Evolutionary conservation across 2,113 vertebrate genomes (phyloP), one percentile per base, ranked within the genome.

Genomic region (Buteo buteo): DNA sequence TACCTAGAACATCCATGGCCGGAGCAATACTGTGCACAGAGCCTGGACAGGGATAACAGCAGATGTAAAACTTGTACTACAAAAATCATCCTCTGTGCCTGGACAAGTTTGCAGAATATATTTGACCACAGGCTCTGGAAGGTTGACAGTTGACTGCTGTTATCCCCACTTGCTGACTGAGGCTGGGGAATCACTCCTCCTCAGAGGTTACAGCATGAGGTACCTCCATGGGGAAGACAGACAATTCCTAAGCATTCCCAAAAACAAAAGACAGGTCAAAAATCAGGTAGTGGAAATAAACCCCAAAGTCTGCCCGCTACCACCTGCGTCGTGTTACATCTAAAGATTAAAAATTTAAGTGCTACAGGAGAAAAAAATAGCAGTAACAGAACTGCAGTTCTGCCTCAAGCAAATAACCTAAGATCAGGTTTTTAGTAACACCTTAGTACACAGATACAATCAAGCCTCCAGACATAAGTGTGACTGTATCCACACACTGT

Each of bases 1-100:
- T 17, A 82, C 31, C 49, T 45, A 45, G 25, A 45, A 40, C 0
- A 0, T 40, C 40, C 3, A 0, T 11, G 50, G 50, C 32, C 62
- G 66, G 38, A 42, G 10, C 15, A 11, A 45, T 59, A 20, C 38
- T 42, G 31, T 0, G 2, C 34, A 21, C 4, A 28, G 31, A 54
- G 29, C 32, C 18, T 15, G 17, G 18, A 77, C 31, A 81, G 19
- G 16, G 31, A 10, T 55, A 79, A 79, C 9, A 49, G 50, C 40
- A 69, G 28, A 29, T 25, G 11, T 7, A 21, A 58, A 22, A 22
- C 44, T 22, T 1, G 6, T 24, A 45, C 34, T n/a, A 32, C 1
- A 3, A 64, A 88, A 82, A 16, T 15, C 19, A 36, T 57, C 26
- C 31, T 47, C 59, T 38, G 16, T 55, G 50, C 29, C 32, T 36